These are phyloP conservation scores for Microplitis mediator DNA, from an alignment of 1,140 invertebrate genomes.

Conservation along the genomic window DNA sequence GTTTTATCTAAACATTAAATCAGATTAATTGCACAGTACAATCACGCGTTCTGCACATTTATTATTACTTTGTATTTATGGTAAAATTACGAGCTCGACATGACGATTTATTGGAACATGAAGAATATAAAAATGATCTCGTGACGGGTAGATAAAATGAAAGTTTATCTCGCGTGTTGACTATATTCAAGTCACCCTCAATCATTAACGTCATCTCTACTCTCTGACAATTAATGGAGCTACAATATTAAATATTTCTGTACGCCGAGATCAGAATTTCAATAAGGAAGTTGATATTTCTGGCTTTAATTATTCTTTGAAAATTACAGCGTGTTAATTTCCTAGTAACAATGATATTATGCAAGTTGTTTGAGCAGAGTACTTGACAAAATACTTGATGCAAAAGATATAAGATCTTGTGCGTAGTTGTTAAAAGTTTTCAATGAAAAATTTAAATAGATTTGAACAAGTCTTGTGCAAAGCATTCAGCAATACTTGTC, in stretches of 20 bases:
- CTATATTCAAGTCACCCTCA: conserved; percentile 35
- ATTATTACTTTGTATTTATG: conserved; percentile 27
- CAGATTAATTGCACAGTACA: conserved; percentile 42
- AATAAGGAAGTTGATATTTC: conserved; percentile 36
- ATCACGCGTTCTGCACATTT: conserved; percentile 38
- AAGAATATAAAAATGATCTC: conserved; percentile 23
- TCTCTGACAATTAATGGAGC: not conserved
- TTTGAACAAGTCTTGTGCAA: no score
- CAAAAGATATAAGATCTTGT: no score
- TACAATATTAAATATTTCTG: conserved; percentile 39
- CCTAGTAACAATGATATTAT: no score
- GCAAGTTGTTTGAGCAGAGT: no score
- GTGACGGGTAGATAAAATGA: no score
- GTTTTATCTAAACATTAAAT: conserved; percentile 38
- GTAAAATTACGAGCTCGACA: conserved; percentile 33
- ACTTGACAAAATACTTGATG: no score
- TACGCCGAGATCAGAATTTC: conserved; percentile 44
- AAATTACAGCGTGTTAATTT: conserved; percentile 39
- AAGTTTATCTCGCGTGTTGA: conserved; percentile 9
- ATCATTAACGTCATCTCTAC: conserved; percentile 30
- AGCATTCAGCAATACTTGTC: no score
- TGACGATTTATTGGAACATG: conserved; percentile 45
- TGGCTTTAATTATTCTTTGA: conserved; percentile 25
- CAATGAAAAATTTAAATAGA: no score
- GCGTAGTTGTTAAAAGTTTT: no score